Evolutionary conservation across 1,140 invertebrate species (phyloP).

Genomic region (Paracyclopina nana): DNA sequence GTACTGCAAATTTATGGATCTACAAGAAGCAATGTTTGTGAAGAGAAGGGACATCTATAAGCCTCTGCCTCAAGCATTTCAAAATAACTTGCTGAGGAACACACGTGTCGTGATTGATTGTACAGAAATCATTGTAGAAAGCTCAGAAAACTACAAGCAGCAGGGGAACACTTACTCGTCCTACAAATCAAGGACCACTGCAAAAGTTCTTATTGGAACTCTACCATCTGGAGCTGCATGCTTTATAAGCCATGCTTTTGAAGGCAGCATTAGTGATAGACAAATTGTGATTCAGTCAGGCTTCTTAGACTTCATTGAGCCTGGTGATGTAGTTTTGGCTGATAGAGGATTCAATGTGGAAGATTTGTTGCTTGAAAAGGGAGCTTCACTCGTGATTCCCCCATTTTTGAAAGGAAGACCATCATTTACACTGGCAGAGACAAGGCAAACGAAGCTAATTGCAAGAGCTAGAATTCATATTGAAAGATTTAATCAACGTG

Average conservation of each 20-base stretch:
- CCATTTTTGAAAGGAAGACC: neutral
- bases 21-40: neutral
- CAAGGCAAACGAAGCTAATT: neutral
- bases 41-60: neutral
- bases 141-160: slow-evolving; percentile 8
- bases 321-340: neutral
- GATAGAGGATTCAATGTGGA: neutral
- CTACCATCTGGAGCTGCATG: slow-evolving; percentile 17
- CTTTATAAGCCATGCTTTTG: slow-evolving; percentile 17
- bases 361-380: neutral
- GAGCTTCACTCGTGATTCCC: neutral
- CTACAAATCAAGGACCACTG: slow-evolving; percentile 18
- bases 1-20: neutral
- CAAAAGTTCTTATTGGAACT: slow-evolving; percentile 18
- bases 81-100: neutral
- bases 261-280: slow-evolving; percentile 18
- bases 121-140: slow-evolving; percentile 11
- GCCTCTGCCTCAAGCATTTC: neutral
- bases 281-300: slow-evolving; percentile 17
- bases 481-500: neutral
- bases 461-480: neutral
- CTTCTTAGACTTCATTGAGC: neutral
- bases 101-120: slow-evolving; percentile 17
- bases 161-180: slow-evolving; percentile 13
- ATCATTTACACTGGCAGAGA: neutral